These are phyloP conservation scores for Coreius guichenoti DNA, from an alignment of 2,797 vertebrate species.

Conservation along the genomic window DNA sequence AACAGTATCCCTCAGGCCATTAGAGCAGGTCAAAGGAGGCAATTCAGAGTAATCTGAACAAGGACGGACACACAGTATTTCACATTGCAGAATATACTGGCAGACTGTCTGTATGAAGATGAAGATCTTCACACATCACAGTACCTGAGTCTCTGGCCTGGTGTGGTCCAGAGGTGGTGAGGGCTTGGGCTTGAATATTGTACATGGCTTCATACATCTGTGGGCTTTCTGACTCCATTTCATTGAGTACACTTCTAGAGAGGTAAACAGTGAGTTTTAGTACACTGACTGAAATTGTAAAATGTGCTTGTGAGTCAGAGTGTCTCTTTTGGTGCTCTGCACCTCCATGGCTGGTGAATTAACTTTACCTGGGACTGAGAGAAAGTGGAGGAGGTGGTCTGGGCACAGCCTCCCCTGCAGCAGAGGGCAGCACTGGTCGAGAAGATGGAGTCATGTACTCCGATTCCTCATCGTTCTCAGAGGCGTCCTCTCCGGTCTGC, in stretches of 20 bases:
- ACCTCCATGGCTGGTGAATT: not conserved
- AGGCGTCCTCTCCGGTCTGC: conserved; percentile 78
- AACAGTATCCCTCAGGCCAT: conserved; percentile 74
- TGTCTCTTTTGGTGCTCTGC: not conserved
- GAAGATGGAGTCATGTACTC: conserved; percentile 97
- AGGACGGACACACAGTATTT: not conserved
- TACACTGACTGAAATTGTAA: not conserved
- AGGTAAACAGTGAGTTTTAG: conserved; percentile 19
- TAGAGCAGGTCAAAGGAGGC: conserved; percentile 71
- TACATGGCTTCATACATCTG: conserved; percentile 93
- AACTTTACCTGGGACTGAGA: conserved; percentile 67
- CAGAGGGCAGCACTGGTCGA: conserved; percentile 79
- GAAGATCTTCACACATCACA: conserved; percentile 28
- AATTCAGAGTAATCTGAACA: conserved; percentile 81
- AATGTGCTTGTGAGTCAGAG: not conserved
- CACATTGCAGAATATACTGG: not conserved
- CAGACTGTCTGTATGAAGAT: not conserved
- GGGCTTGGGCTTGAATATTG: conserved; percentile 87
- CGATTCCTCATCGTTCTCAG: conserved; percentile 87
- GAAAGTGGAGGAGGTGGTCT: conserved; percentile 65
- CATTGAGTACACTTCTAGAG: conserved; percentile 68
- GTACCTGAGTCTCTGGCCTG: conserved; percentile 84
- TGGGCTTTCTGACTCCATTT: conserved; percentile 79
- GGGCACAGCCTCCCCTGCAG: conserved; percentile 61
- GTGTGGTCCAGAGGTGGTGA: conserved; percentile 61